Evolutionary conservation across 2,113 vertebrate species (phyloP).

Genomic region (Grallaria varia): DNA sequence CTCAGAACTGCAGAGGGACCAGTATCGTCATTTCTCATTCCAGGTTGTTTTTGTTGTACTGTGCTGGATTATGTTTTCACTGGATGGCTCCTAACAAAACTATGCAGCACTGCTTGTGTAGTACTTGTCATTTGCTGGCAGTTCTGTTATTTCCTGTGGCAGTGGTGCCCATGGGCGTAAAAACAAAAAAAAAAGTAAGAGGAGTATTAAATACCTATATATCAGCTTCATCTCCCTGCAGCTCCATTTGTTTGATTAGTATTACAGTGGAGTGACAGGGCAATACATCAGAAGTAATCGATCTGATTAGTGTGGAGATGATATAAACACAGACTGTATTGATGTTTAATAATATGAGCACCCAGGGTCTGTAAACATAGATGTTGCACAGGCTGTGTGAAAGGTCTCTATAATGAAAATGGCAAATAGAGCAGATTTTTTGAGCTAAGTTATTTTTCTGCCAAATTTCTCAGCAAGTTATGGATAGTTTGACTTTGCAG

Average conservation of each 20-base stretch:
- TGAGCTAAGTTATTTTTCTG: slow-evolving; percentile 63
- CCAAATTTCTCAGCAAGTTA: slow-evolving; percentile 49
- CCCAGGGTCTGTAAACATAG: slow-evolving; percentile 68
- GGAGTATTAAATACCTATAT: slow-evolving; percentile 30
- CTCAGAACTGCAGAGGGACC: slow-evolving; percentile 27
- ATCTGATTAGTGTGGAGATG: slow-evolving; percentile 85
- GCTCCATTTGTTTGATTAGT: slow-evolving; percentile 81
- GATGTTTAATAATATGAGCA: slow-evolving; percentile 72
- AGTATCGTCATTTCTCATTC: slow-evolving; percentile 58
- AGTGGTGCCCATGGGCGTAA: background rate
- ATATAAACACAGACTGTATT: slow-evolving; percentile 79
- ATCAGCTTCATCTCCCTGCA: slow-evolving; percentile 35
- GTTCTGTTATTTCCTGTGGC: background rate
- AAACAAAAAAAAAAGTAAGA: background rate
- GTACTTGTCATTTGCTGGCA: background rate
- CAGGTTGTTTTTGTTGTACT: slow-evolving; percentile 46
- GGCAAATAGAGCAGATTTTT: slow-evolving; percentile 63
- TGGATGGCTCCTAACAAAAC: slow-evolving; percentile 38
- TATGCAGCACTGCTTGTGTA: background rate
- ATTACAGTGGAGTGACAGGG: slow-evolving; percentile 70
- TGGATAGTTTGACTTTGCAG: slow-evolving; percentile 20
- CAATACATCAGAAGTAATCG: slow-evolving; percentile 80
- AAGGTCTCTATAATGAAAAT: slow-evolving; percentile 60
- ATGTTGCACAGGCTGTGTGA: slow-evolving; percentile 55
- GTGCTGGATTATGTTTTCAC: slow-evolving; percentile 24